phyloP scores from a whole-genome alignment of 2,888 invertebrate species.

The Scelioninae gen. 1 region DNA sequence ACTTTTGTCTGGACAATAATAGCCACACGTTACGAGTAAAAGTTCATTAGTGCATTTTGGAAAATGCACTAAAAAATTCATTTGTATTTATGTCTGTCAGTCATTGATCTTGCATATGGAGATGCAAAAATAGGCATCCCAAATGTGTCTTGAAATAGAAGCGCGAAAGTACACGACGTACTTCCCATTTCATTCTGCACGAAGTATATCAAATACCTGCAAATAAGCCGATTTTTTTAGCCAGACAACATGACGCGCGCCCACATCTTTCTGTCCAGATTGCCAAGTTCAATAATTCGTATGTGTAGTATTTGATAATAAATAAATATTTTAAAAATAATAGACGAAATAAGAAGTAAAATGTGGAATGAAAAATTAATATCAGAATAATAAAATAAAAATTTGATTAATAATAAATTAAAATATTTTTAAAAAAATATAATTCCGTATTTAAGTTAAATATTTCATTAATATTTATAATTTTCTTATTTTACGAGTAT shows the following conservation, averaged over 20 bases:
- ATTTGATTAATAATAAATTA: too few relatives aligned
- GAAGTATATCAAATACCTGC: constrained; percentile 46
- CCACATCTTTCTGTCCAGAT: too few relatives aligned
- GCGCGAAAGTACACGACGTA: constrained; percentile 53
- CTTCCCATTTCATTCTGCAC: constrained; percentile 45
- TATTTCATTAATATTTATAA: too few relatives aligned
- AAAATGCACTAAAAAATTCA: constrained; percentile 41
- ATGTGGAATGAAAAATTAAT: too few relatives aligned
- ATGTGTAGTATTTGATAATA: too few relatives aligned
- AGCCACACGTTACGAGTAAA: constrained; percentile 30
- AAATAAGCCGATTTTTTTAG: constrained; percentile 40
- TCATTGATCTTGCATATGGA: constrained; percentile 64
- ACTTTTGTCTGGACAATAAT: constrained; percentile 41
- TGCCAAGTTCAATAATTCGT: too few relatives aligned
- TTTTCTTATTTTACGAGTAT: too few relatives aligned
- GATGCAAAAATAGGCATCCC: constrained; percentile 62
- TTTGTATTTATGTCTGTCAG: constrained; percentile 65
- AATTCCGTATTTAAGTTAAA: too few relatives aligned
- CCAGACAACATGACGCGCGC: constrained; percentile 18
- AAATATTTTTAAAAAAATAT: too few relatives aligned
- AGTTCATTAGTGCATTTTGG: constrained; percentile 54
- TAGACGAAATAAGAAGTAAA: too few relatives aligned
- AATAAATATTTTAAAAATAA: too few relatives aligned
- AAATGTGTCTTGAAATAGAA: constrained; percentile 66
- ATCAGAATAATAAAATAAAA: too few relatives aligned